These are phyloP conservation scores for Cryptophagus acutangulus DNA, from an alignment of 2,888 invertebrate genomes.

Conservation along the genomic window DNA sequence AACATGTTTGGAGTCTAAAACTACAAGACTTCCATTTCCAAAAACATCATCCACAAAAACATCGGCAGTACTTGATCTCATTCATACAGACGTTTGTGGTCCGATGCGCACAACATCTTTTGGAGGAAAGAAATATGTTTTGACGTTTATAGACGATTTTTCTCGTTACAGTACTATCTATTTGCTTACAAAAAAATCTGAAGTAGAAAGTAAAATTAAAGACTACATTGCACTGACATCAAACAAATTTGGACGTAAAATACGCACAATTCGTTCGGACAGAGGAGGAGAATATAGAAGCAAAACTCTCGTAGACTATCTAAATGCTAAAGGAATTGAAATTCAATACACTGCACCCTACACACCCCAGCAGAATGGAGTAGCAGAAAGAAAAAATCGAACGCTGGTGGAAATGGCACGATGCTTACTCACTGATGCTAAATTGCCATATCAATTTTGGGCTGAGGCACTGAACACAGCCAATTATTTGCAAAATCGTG, in stretches of 20 bases:
- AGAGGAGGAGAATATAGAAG: slow-evolving; percentile 29
- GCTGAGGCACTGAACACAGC: not conserved
- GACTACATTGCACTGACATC: slow-evolving; percentile 7
- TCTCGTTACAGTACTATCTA: slow-evolving; percentile 12
- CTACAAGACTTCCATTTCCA: no score
- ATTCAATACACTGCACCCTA: slow-evolving; percentile 2
- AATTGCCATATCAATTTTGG: not conserved
- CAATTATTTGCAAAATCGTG: not conserved
- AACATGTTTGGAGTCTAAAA: no score
- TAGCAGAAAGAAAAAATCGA: slow-evolving; percentile 3
- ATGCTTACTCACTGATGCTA: not conserved
- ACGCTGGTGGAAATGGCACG: not conserved
- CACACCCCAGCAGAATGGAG: not conserved
- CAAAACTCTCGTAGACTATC: slow-evolving; percentile 12
- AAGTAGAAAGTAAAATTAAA: not conserved
- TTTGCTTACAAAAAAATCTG: not conserved
- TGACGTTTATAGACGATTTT: slow-evolving; percentile 36
- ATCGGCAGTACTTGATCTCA: not conserved
- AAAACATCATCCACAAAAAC: no score
- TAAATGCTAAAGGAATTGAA: slow-evolving; percentile 24
- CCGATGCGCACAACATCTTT: not conserved
- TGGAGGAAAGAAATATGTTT: slow-evolving; percentile 9
- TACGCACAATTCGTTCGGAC: slow-evolving; percentile 22
- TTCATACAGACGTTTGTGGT: not conserved
- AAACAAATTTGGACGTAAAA: slow-evolving; percentile 18